Base-by-base conservation (phyloP, 1,140 invertebrate species). In the Oryctes rhinoceros region DNA sequence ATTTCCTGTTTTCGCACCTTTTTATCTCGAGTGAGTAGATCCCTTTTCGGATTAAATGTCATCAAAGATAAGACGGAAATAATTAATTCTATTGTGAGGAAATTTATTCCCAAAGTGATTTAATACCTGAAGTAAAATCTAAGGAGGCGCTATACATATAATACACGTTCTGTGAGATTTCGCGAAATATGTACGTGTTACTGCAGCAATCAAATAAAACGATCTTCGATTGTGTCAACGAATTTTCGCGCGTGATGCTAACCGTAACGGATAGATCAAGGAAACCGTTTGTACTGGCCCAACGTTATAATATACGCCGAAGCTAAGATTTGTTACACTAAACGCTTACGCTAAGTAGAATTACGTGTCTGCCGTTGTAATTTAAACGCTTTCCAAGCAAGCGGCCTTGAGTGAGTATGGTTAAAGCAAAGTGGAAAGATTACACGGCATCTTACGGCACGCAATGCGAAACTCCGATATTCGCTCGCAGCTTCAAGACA, bases 401-500 rank as follows among this genome's bases (percentile, higher is more conserved):
- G 18, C 35, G 20, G 10, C 18, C 10, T 24, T n/a, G 65, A 10
- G 11, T 71, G 35, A 71, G 65, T 71, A 37, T 71, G 37, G 20
- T 24, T 71, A 5, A 37, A 71, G 65, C 65, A 24, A 71, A 71
- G 65, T 71, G 65, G 65, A 71, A 71, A 71, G 65, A 24, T 71
- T 24, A 71, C 65, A 71, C 65, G 65, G 20, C 24, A 71, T 37
- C 65, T 71, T 71, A 24, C 24, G 20, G 65, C 65, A 71, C 65
- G 65, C 65, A 24, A 24, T 24, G 65, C 65, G 24, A 71, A 37
- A 71, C 24, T 37, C 65, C 24, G 10, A 24, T 24, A 24, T 71
- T 71, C 65, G 18, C 24, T 71, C 65, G 7, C 35, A 35, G 53
- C 53, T 15, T 24, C 11, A 35, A 71, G 65, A 24, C 37, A 71